Conservation (phyloP, 1,140 invertebrate genomes). For the Harlomillsia oculata region DNA sequence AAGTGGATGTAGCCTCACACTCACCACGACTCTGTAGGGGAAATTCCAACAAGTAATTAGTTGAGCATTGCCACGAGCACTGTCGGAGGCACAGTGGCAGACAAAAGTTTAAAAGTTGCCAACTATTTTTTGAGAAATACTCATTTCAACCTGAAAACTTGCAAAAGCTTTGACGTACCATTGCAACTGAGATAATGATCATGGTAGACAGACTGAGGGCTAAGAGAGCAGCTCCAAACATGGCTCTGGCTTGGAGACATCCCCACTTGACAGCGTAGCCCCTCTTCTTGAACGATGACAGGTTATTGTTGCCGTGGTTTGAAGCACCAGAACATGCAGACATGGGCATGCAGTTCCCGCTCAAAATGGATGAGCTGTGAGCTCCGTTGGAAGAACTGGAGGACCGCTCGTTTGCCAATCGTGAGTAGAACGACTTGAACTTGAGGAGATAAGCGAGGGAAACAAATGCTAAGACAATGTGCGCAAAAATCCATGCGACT, state of each 20-base stretch:
- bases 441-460: slow-evolving; percentile 31
- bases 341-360: slow-evolving; percentile 6
- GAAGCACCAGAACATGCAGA: slow-evolving; percentile 5
- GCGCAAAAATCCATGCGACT: slow-evolving; percentile 32
- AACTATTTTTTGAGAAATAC: too few relatives aligned
- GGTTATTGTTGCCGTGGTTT: slow-evolving; percentile 25
- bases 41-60: not conserved
- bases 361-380: not conserved
- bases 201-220: slow-evolving; percentile 33
- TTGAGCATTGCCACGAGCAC: too few relatives aligned
- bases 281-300: slow-evolving; percentile 28
- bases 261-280: slow-evolving; percentile 34
- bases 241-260: slow-evolving; percentile 35
- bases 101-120: too few relatives aligned
- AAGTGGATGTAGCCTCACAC: slow-evolving; percentile 32
- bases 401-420: slow-evolving; percentile 27
- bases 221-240: slow-evolving; percentile 35
- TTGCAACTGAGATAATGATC: slow-evolving; percentile 35
- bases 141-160: too few relatives aligned
- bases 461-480: slow-evolving; percentile 30
- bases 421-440: slow-evolving; percentile 33
- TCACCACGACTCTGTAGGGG: slow-evolving; percentile 32
- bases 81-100: too few relatives aligned
- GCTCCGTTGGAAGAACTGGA: not conserved
- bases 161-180: slow-evolving; percentile 25